phyloP scores from a whole-genome alignment of 1,140 invertebrate genomes.

The Camponotus pennsylvanicus region DNA sequence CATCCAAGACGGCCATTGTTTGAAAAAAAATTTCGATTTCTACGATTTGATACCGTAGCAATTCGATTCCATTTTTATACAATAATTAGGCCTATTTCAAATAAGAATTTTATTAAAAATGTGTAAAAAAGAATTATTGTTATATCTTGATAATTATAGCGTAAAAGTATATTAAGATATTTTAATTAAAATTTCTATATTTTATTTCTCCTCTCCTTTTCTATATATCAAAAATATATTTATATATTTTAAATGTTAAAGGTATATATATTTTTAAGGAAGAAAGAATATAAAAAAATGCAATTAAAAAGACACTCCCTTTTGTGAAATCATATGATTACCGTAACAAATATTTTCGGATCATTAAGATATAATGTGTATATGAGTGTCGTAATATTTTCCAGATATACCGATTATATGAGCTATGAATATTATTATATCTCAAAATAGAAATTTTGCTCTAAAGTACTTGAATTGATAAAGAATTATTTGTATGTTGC shows the following conservation, averaged over 20 bases:
- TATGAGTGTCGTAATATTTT: background rate
- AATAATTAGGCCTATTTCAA: conserved; percentile 26
- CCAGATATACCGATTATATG: background rate
- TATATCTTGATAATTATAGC: background rate
- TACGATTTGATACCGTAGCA: background rate
- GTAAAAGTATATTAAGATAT: background rate
- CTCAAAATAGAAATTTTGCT: background rate
- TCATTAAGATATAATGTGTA: background rate
- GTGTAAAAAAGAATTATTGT: background rate
- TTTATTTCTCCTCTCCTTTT: background rate
- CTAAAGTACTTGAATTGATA: background rate
- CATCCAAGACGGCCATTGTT: background rate
- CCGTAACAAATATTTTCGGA: background rate
- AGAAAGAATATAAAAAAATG: background rate
- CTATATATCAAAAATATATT: too few species aligned
- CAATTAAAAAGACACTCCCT: background rate
- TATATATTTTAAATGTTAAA: too few species aligned
- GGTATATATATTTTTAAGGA: too few species aligned
- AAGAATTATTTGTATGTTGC: background rate
- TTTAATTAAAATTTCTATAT: background rate
- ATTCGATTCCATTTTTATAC: background rate
- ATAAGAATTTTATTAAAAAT: conserved; percentile 39
- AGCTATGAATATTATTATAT: background rate
- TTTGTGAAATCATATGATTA: background rate
- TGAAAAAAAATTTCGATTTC: background rate